A percentile compares a stretch with the other conserved stretches of the same genome.
Conservation (phyloP, 2,797 vertebrate species). For the Channa striata region DNA sequence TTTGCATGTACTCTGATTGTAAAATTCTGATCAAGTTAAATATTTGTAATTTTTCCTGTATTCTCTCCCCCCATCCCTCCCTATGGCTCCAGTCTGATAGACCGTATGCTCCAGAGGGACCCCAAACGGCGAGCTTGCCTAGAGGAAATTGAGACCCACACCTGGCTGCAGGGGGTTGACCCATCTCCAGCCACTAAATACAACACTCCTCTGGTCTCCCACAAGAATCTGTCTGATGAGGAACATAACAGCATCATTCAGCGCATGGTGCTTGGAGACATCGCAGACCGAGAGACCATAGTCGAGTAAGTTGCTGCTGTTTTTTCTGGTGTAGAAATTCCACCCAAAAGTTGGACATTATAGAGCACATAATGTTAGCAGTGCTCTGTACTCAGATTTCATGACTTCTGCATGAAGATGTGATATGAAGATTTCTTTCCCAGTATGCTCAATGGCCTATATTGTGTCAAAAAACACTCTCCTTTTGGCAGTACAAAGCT, state of each 20-base stretch:
- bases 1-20: background rate
- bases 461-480: too few relatives aligned
- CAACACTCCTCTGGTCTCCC: constrained; percentile 96
- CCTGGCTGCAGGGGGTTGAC: constrained; percentile 97
- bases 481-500: too few relatives aligned
- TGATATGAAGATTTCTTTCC: too few relatives aligned
- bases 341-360: too few relatives aligned
- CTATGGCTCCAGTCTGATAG: constrained; percentile 88
- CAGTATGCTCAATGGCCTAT: too few relatives aligned
- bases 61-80: background rate
- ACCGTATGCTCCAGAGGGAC: constrained; percentile 97
- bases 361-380: too few relatives aligned
- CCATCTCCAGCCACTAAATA: constrained; percentile 97
- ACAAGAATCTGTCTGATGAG: constrained; percentile 96
- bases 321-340: too few relatives aligned
- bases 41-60: background rate
- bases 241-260: constrained; percentile 99
- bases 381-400: too few relatives aligned
- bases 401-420: too few relatives aligned
- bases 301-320: constrained; percentile 93
- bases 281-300: constrained; percentile 94
- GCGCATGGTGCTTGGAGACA: constrained; percentile 98
- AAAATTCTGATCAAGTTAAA: background rate
- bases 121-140: constrained; percentile 93
- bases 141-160: constrained; percentile 95